Base-by-base conservation (phyloP, 2,888 invertebrate genomes). In the Ernsta delagoae region DNA sequence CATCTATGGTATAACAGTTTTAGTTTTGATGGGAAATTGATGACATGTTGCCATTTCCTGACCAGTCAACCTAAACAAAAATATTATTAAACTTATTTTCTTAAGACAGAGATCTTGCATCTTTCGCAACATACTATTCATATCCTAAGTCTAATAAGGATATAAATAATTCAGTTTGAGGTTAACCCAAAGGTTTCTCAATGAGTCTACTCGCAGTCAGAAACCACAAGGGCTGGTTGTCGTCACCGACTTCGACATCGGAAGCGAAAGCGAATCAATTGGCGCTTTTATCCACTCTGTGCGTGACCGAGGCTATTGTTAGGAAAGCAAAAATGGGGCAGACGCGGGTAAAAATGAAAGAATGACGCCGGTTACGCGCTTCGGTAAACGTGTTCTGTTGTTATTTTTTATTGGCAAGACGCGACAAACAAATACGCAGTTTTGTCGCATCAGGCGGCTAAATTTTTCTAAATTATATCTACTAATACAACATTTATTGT, bases 201-300 rank as follows among this genome's bases (percentile, higher is more conserved):
- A 79, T n/a, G n/a, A n/a, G n/a, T n/a, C n/a, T n/a, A n/a, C n/a
- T n/a, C 34, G 74, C n/a, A 45, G 77, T 75, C 80, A 74, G 75
- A 80, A 77, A 86, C 84, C 83, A 83, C 89, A 89, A 90, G 90
- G 88, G 86, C 84, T 81, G 71, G 63, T 82, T 90, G 89, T 89
- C 87, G 90, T 87, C 91, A 92, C 76, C 77, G 73, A 71, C 78
- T 80, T 75, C 79, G 80, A 75, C 81, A 77, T 75, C 77, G 84
- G 89, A 89, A 89, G 87, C 90, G 92, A 93, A 93, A 93, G 93
- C 93, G 92, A 88, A 90, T 89, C 89, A 88, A 90, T 91, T 83
- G 89, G 78, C 75, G 75, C 82, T 85, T 86, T 84, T 87, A 88
- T 87, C 83, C 84, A 85, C 78, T 79, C 79, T 82, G 83, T 86